Evolutionary conservation across 2,888 invertebrate genomes (phyloP).

Genomic region (Nymphalis polychloros): DNA sequence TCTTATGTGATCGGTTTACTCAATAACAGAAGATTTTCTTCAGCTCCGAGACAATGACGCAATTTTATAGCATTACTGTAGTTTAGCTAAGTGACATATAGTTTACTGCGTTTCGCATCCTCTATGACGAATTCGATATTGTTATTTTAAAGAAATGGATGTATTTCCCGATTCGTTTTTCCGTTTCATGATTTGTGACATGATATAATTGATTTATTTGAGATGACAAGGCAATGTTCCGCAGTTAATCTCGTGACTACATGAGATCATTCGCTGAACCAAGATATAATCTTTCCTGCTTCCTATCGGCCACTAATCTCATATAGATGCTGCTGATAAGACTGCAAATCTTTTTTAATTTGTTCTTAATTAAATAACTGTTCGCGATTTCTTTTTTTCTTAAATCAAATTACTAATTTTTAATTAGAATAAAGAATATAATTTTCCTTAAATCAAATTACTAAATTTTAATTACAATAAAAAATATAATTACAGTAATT

Average conservation of each 20-base stretch:
- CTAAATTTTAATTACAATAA: too few relatives aligned
- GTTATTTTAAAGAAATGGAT: too few relatives aligned
- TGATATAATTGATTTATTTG: neutral
- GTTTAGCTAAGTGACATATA: neutral
- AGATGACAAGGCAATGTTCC: neutral
- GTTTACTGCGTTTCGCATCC: neutral
- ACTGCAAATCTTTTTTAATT: neutral
- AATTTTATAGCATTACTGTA: neutral
- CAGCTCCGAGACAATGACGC: neutral
- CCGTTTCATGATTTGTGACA: neutral
- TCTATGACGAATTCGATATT: too few relatives aligned
- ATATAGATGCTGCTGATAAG: constrained; percentile 7
- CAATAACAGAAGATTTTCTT: neutral
- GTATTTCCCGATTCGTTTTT: neutral
- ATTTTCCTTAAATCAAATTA: too few relatives aligned
- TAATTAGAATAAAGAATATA: too few relatives aligned
- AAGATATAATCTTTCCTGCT: constrained; percentile 6
- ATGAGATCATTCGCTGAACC: neutral
- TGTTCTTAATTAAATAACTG: neutral
- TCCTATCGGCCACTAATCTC: constrained; percentile 10
- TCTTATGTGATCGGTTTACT: neutral
- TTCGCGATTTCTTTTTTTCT: too few relatives aligned
- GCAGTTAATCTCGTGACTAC: neutral
- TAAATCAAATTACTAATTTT: too few relatives aligned
- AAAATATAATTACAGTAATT: too few relatives aligned